Percentiles rank a stretch among this genome's conserved stretches.
phyloP scores from a whole-genome alignment of 1,140 invertebrate genomes.

The Hydropsyche tenuis region DNA sequence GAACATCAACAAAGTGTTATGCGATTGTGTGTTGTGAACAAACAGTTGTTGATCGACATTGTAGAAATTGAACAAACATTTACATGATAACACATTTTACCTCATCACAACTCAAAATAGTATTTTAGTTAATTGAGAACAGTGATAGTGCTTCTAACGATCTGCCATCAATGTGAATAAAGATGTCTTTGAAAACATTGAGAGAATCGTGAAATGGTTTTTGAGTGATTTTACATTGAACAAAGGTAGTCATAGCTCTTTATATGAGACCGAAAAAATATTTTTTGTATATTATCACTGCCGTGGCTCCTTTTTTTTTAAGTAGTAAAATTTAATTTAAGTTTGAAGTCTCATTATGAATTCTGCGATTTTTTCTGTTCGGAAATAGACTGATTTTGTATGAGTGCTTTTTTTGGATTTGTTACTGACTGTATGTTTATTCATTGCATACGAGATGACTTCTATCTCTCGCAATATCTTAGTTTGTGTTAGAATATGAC shows the following conservation, averaged over 20 bases:
- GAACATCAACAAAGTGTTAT: slow-evolving; percentile 52
- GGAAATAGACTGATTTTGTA: slow-evolving; percentile 47
- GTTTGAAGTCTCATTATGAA: slow-evolving; percentile 41
- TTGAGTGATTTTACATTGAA: slow-evolving; percentile 1
- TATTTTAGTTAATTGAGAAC: slow-evolving; percentile 40
- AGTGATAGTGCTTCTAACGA: slow-evolving; percentile 40
- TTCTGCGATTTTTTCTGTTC: slow-evolving; percentile 43
- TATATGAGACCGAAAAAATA: not conserved
- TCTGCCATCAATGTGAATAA: not conserved
- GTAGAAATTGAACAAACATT: slow-evolving; percentile 14
- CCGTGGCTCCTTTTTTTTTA: slow-evolving; percentile 29
- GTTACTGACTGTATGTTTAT: slow-evolving; percentile 3
- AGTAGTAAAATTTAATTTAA: slow-evolving; percentile 32
- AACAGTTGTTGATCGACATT: not conserved
- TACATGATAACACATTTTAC: slow-evolving; percentile 45
- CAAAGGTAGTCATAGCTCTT: not conserved
- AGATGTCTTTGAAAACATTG: not conserved
- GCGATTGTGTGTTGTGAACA: slow-evolving; percentile 44
- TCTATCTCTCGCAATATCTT: not conserved
- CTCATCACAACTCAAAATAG: slow-evolving; percentile 43
- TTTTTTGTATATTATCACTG: slow-evolving; percentile 37
- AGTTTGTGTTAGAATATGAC: not conserved
- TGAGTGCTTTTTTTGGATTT: slow-evolving; percentile 7
- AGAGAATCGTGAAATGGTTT: slow-evolving; percentile 9
- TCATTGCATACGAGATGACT: not conserved